Evolutionary conservation across 2,113 vertebrate species (phyloP).

Genomic region (Actenoides hombroni): DNA sequence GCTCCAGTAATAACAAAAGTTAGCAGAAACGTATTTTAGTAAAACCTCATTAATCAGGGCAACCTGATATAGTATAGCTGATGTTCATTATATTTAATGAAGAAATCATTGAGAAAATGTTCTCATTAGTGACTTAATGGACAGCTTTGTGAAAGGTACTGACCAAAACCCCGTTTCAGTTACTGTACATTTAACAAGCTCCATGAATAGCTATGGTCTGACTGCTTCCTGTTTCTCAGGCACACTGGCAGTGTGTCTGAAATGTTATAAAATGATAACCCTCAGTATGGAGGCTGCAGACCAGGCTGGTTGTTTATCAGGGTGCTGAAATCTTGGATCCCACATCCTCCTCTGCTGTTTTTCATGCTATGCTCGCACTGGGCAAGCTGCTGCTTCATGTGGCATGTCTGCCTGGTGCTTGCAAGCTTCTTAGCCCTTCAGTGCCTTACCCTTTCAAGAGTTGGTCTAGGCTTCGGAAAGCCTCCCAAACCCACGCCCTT

Average conservation of each 20-base stretch:
- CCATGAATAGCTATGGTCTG: conserved; percentile 1
- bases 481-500: fast-evolving
- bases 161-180: conserved; percentile 44
- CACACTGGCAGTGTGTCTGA: background rate
- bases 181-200: conserved; percentile 58
- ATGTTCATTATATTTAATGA: conserved; percentile 28
- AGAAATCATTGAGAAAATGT: background rate
- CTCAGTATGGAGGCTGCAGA: background rate
- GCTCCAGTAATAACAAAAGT: conserved; percentile 41
- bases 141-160: background rate
- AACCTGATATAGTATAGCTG: background rate
- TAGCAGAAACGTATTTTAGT: conserved; percentile 17
- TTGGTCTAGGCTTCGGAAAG: background rate
- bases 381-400: background rate
- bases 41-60: conserved; percentile 30
- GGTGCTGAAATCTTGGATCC: background rate
- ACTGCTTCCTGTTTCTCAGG: conserved; percentile 18
- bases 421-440: fast-evolving
- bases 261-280: background rate
- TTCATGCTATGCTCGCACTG: background rate
- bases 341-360: background rate
- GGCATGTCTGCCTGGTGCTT: background rate
- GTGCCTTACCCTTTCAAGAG: too few relatives aligned
- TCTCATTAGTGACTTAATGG: conserved; percentile 26
- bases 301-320: background rate